Percentiles rank a stretch among this genome's conserved stretches.
Conservation (phyloP, 1,140 invertebrate species). For the Stegodyphus dumicola region DNA sequence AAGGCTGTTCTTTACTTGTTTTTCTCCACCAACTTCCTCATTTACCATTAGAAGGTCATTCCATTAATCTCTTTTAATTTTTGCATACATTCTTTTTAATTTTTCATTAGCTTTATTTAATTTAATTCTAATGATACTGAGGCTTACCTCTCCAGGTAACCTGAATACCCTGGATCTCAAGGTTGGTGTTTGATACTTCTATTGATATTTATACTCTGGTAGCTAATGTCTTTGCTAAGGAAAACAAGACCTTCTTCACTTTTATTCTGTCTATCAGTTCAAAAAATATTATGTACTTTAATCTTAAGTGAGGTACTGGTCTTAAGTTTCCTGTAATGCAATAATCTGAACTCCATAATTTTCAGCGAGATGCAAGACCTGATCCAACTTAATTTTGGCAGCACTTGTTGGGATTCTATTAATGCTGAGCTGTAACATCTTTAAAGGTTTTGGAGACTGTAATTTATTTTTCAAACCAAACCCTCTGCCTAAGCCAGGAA, state of each 20-base stretch:
- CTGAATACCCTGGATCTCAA: background rate
- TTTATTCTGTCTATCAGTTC: background rate
- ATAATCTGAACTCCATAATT: background rate
- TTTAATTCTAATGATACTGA: background rate
- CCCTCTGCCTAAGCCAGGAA: background rate
- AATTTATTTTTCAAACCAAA: background rate
- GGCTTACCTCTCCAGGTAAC: background rate
- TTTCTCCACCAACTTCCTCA: background rate
- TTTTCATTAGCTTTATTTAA: background rate
- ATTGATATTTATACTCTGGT: slow-evolving; percentile 6
- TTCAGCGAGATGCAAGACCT: background rate
- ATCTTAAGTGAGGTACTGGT: background rate
- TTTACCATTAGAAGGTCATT: background rate
- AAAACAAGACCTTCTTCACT: background rate
- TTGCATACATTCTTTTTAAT: background rate
- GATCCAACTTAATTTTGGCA: background rate
- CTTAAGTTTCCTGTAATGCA: slow-evolving; percentile 11
- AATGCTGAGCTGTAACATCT: background rate
- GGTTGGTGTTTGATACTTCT: background rate
- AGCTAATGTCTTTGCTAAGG: background rate
- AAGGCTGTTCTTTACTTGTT: background rate
- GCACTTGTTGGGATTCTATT: background rate
- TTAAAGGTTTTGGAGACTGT: background rate
- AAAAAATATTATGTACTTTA: background rate
- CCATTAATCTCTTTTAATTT: background rate